Percentiles rank a stretch among this genome's conserved stretches.
Conservation (phyloP, 1,140 invertebrate species). For the Drosophila kohkoa region DNA sequence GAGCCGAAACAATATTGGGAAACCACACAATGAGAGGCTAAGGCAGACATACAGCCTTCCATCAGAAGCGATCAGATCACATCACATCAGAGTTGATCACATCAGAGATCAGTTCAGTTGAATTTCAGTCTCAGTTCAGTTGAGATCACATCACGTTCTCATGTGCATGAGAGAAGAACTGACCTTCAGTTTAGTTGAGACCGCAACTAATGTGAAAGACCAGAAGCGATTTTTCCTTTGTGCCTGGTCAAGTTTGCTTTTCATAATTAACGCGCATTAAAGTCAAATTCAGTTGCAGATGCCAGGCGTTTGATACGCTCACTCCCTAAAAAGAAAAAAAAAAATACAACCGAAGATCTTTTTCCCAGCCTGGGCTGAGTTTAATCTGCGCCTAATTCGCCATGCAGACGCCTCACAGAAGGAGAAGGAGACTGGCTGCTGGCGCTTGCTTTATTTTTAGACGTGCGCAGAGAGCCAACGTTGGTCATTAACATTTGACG, state of each 20-base stretch:
- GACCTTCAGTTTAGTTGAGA: slow-evolving; percentile 51
- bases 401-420: slow-evolving; percentile 60
- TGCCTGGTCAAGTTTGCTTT: slow-evolving; percentile 70
- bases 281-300: slow-evolving; percentile 66
- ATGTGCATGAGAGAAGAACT: not conserved
- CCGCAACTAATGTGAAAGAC: slow-evolving; percentile 67
- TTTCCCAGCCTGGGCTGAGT: slow-evolving; percentile 16
- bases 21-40: slow-evolving; percentile 36
- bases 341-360: not conserved
- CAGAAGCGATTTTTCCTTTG: slow-evolving; percentile 61
- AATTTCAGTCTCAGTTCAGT: not conserved
- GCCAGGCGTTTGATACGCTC: slow-evolving; percentile 52
- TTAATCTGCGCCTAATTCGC: slow-evolving; percentile 71
- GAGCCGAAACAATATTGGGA: slow-evolving; percentile 32
- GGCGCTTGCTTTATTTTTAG: slow-evolving; percentile 59
- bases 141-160: slow-evolving; percentile 3
- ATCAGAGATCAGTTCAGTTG: not conserved
- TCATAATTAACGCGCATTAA: slow-evolving; percentile 78
- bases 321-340: not conserved
- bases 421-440: slow-evolving; percentile 31
- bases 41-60: slow-evolving; percentile 7
- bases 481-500: slow-evolving; percentile 75
- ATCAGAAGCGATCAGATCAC: slow-evolving; percentile 13
- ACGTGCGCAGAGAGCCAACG: slow-evolving; percentile 29
- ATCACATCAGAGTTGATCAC: not conserved